Conservation (phyloP, 2,113 vertebrate species). For the Rhynchomys soricoides region DNA sequence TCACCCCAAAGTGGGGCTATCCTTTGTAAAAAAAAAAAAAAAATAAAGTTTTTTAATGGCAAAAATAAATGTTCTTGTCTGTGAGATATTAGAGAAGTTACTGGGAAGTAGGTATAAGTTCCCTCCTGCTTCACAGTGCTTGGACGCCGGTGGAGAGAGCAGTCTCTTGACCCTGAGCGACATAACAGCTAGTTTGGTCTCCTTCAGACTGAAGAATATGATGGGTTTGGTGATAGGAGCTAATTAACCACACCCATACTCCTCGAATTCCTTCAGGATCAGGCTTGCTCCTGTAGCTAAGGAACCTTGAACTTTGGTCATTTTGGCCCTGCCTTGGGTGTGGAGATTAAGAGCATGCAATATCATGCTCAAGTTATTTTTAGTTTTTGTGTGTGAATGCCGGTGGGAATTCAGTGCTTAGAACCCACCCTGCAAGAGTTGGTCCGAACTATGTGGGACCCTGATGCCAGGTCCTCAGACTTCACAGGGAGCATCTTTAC, state of each 20-base stretch:
- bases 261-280: background rate
- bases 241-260: background rate
- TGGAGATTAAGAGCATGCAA: background rate
- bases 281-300: background rate
- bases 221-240: background rate
- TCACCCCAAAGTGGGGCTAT: slow-evolving; percentile 43
- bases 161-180: no score
- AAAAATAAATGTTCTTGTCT: background rate
- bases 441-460: background rate
- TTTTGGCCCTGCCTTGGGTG: background rate
- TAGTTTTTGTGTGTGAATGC: background rate
- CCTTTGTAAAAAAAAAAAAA: slow-evolving; percentile 71
- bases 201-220: background rate
- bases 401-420: background rate
- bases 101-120: background rate
- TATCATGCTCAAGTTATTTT: background rate
- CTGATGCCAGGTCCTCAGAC: background rate
- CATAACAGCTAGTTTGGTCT: background rate
- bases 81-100: background rate
- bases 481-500: background rate
- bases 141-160: background rate
- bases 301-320: background rate
- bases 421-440: background rate
- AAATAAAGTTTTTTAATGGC: slow-evolving; percentile 60
- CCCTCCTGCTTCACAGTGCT: background rate